A percentile compares a stretch with the other conserved stretches of the same genome.
Evolutionary conservation across 2,113 vertebrate genomes (phyloP).

Genomic region (Cacatua alba): DNA sequence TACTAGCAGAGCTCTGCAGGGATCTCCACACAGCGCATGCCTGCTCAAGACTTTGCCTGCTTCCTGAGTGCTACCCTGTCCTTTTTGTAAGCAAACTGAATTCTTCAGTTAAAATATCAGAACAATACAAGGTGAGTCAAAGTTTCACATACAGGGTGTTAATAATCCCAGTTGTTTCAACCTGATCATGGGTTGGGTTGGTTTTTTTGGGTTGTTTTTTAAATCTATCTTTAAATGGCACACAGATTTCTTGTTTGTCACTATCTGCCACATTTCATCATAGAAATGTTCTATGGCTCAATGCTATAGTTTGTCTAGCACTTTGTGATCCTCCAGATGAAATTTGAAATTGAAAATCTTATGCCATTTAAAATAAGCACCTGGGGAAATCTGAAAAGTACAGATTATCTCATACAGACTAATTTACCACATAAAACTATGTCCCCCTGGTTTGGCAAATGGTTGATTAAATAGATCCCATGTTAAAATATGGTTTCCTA

Average conservation of each 20-base stretch:
- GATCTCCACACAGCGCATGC: accelerated
- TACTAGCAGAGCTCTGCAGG: neutral
- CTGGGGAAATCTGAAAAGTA: neutral
- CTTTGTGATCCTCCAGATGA: neutral
- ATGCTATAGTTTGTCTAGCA: neutral
- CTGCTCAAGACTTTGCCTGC: neutral
- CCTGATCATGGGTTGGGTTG: neutral
- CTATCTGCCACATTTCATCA: neutral
- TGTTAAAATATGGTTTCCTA: neutral
- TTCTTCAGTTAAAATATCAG: neutral
- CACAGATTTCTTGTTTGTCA: neutral
- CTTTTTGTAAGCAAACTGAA: neutral
- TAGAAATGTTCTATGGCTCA: neutral
- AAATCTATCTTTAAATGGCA: neutral
- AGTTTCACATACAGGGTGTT: neutral
- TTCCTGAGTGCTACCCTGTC: neutral
- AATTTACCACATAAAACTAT: neutral
- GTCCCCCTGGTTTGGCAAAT: neutral
- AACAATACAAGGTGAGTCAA: neutral
- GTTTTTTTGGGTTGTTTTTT: neutral
- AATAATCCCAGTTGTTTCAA: neutral
- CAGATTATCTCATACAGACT: neutral
- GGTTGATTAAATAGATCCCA: neutral
- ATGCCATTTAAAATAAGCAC: neutral
- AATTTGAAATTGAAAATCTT: neutral